Conservation (phyloP, 2,113 vertebrate species). For the Glareola pratincola region DNA sequence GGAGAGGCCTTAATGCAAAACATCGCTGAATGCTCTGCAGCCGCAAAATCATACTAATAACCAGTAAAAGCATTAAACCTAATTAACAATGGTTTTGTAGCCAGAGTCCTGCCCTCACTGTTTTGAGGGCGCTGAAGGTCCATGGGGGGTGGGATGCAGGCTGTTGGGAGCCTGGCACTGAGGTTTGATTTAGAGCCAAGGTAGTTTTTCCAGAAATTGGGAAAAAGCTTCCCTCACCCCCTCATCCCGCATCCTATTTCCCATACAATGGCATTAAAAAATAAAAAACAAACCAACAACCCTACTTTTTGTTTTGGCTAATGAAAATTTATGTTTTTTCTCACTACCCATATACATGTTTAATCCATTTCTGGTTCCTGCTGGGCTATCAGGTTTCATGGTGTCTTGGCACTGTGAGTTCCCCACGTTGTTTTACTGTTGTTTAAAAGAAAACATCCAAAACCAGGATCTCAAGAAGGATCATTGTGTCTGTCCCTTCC, state of each 20-base stretch:
- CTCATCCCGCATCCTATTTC: background rate
- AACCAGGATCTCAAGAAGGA: background rate
- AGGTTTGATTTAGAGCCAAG: background rate
- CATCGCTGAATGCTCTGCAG: fast-evolving
- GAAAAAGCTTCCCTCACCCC: background rate
- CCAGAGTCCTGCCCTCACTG: background rate
- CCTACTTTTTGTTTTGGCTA: background rate
- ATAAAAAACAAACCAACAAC: background rate
- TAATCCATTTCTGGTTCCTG: background rate
- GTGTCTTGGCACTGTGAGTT: background rate
- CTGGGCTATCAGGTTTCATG: background rate
- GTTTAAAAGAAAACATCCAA: background rate
- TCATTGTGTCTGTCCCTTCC: background rate
- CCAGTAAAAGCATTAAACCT: background rate
- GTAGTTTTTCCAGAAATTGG: background rate
- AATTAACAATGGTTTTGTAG: background rate
- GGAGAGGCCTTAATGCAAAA: background rate
- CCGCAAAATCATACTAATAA: background rate
- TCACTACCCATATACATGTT: background rate
- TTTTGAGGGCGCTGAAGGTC: background rate
- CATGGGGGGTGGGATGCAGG: background rate
- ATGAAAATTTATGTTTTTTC: background rate
- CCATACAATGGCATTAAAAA: background rate
- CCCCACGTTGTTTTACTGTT: background rate
- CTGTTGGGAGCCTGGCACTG: background rate